These are phyloP conservation scores for Lasioglossum villosulum DNA, from an alignment of 2,888 invertebrate species.

Conservation along the genomic window DNA sequence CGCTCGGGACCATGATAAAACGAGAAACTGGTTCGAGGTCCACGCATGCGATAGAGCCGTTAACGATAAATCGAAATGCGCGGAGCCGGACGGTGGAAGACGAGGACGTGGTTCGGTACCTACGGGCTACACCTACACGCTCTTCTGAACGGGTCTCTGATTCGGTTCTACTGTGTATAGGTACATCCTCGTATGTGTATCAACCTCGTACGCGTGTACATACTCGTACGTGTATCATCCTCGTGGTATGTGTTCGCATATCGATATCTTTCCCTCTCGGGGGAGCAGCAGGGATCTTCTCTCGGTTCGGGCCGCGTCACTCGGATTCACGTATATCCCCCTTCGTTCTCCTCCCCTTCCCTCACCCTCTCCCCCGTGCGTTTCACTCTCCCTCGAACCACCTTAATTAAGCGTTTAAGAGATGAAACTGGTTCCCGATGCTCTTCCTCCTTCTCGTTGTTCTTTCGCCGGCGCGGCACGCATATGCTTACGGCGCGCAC, in stretches of 20 bases:
- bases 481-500: slow-evolving; percentile 62
- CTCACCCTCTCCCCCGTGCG: background rate
- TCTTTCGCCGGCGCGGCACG: slow-evolving; percentile 58
- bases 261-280: slow-evolving; percentile 61
- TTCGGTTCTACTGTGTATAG: background rate
- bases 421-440: slow-evolving; percentile 82
- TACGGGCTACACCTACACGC: slow-evolving; percentile 45
- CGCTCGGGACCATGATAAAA: slow-evolving; percentile 75
- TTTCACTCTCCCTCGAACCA: slow-evolving; percentile 72
- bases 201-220: background rate
- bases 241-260: slow-evolving; percentile 39
- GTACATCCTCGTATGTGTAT: background rate
- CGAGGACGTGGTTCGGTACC: slow-evolving; percentile 36
- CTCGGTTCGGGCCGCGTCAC: slow-evolving; percentile 73
- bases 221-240: background rate
- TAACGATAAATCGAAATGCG: slow-evolving; percentile 83
- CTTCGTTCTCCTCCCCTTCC: slow-evolving; percentile 62
- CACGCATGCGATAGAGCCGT: slow-evolving; percentile 82
- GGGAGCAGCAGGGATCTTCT: slow-evolving; percentile 76
- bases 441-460: slow-evolving; percentile 63
- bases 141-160: background rate
- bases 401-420: slow-evolving; percentile 85
- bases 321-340: slow-evolving; percentile 75
- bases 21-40: slow-evolving; percentile 77
- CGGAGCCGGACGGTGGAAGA: slow-evolving; percentile 67